Evolutionary conservation across 1,140 invertebrate genomes (phyloP), one percentile per base, ranked within the genome.

Genomic region (Polypedilum pembai): DNA sequence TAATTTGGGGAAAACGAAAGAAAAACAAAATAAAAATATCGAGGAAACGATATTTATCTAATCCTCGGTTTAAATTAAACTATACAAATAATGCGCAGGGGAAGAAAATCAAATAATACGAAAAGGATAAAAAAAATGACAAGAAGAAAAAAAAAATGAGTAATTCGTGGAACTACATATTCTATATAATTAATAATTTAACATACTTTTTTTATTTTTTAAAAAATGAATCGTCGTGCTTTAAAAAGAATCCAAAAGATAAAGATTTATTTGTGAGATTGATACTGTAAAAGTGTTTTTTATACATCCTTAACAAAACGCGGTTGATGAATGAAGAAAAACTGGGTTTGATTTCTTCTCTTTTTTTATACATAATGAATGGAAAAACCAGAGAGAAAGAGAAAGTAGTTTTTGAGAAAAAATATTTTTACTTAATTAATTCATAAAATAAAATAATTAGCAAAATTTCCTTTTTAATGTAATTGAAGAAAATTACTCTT

Each of bases 401-500:
- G 18, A 66, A 17, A n/a, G 18, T 66, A 45, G 41, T 45, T 45
- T 45, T 15, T n/a, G 45, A 56, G 45, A 69, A 69, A 21, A 66
- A 8, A 69, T 7, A 18, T 69, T 21, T 69, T 69, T 69, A 69
- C 65, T 69, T 69, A 69, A 69, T 69, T 69, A 69, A 18, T 69
- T 69, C 17, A 69, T 69, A 69, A n/a, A n/a, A 69, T 69, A 20
- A 69, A 18, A 20, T 20, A 21, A 18, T n/a, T 69, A 69, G 65
- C 65, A 20, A 18, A 69, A 69, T 69, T 69, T 20, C 8, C 18
- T 69, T 69, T 69, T 56, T 56, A 12, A 4, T 56, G 10, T 12
- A 56, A 56, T 3, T 56, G 45, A 56, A 56, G 15, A n/a, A 56
- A 12, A n/a, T n/a, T 8, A 56, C 45, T 56, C 45, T 33, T 33